Conservation (phyloP, 2,797 vertebrate genomes). For the Ciconia nigra region DNA sequence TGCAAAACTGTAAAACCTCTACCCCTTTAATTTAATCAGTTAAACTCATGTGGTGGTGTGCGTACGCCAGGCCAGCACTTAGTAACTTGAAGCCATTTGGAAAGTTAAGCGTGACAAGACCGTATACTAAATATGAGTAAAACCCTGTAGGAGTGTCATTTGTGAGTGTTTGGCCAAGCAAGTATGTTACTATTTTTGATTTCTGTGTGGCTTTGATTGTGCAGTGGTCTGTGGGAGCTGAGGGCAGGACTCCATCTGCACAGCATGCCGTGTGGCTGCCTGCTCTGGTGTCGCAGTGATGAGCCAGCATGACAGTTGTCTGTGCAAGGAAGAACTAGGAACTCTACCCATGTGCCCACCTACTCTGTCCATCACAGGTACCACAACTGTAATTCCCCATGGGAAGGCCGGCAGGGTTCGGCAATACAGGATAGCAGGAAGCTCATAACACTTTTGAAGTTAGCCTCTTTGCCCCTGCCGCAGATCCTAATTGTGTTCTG, state of each 20-base stretch:
- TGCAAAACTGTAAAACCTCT: background rate
- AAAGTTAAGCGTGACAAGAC: background rate
- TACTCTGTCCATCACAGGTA: background rate
- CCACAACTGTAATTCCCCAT: background rate
- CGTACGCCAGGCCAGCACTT: background rate
- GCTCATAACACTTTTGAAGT: background rate
- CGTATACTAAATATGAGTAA: background rate
- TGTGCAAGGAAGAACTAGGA: background rate
- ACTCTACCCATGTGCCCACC: background rate
- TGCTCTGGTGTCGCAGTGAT: background rate
- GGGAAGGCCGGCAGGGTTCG: background rate
- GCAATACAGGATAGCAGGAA: background rate
- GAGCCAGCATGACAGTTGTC: background rate
- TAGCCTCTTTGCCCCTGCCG: background rate
- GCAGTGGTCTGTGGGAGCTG: background rate
- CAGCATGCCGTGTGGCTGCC: fast-evolving
- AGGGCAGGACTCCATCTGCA: background rate
- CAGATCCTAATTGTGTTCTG: background rate
- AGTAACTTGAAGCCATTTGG: background rate
- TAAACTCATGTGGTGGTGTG: background rate
- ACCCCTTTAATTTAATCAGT: background rate
- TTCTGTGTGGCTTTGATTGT: background rate
- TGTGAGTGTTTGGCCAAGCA: background rate
- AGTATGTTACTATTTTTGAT: background rate
- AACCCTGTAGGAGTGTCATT: background rate